phyloP scores from a whole-genome alignment of 1,140 invertebrate species.

The Ceratoteleas bidentatus region DNA sequence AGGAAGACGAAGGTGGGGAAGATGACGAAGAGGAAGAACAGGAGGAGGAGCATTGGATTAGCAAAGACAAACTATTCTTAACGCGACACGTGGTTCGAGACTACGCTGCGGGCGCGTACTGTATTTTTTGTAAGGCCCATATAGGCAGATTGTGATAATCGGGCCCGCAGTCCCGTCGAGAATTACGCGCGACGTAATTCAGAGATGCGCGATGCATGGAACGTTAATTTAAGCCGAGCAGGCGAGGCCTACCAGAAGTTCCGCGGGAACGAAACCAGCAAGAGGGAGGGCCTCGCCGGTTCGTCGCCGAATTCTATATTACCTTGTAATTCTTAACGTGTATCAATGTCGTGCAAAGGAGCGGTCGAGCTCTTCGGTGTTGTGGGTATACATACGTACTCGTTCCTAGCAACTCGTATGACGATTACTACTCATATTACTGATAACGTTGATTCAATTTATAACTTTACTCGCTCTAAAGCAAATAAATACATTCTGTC shows the following conservation, averaged over 20 bases:
- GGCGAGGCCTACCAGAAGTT: constrained; percentile 15
- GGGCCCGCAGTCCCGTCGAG: constrained; percentile 75
- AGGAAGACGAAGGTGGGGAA: no score
- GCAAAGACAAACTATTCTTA: constrained; percentile 47
- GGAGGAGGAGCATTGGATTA: constrained; percentile 11
- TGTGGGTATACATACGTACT: constrained; percentile 81
- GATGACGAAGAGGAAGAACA: no score
- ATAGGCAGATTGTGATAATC: constrained; percentile 80
- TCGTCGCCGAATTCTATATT: constrained; percentile 59
- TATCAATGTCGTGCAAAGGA: constrained; percentile 80
- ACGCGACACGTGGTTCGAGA: constrained; percentile 61
- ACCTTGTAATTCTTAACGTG: constrained; percentile 79
- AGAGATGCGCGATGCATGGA: constrained; percentile 54
- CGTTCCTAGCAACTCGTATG: constrained; percentile 81
- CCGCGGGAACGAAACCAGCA: no score
- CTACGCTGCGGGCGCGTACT: constrained; percentile 76
- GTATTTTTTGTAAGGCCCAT: constrained; percentile 81
- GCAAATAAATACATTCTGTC: constrained; percentile 82
- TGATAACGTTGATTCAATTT: constrained; percentile 81
- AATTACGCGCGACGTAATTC: constrained; percentile 66
- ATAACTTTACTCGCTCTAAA: constrained; percentile 81
- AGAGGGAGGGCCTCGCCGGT: constrained; percentile 27
- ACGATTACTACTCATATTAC: constrained; percentile 81
- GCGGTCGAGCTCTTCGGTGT: constrained; percentile 79
- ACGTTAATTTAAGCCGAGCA: constrained; percentile 50